Evolutionary conservation across 2,797 vertebrate species (phyloP), one percentile per base, ranked within the genome.

Genomic region (Epinephelus awoara): DNA sequence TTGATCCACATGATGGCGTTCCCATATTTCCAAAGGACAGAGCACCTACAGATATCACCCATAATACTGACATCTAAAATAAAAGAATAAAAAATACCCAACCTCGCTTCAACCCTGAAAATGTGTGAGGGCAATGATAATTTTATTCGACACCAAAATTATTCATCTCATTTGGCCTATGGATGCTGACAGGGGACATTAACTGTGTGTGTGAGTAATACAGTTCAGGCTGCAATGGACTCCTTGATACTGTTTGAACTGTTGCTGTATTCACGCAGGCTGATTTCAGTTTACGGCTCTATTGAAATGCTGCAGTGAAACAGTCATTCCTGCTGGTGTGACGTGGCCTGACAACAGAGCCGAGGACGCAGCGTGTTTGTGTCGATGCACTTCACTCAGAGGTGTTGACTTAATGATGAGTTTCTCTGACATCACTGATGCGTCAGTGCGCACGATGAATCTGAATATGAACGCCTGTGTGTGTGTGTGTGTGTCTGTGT

Each of bases 1-100:
- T 19, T 8, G 2, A 17, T 58, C 89, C 93, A 91, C 89, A 87
- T 2, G 92, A 76, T 87, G 90, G 89, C 3, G 19, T 0, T 74
- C 46, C 27, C 47, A 21, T 65, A 11, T 79, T 65, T 38, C 1
- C 4, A 29, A 67, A 75, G 5, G 1, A 51, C 11, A 49, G 3
- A 64, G 49, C 5, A 21, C 0, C 11, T 4, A 46, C 23, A 40
- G 0, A 1, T 29, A 19, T 59, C 10, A 50, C 1, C 55, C 3
- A 11, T 18, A 13, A 47, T 13, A n/a, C 7, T 50, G 12, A 42
- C 18, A 34, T 5, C 2, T 14, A 55, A 17, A 58, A 67, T 51
- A 0, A 49, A 72, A 61, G 46, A 59, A 15, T 0, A 40, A 21
- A 23, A 59, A 69, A 67, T 10, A 59, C 7, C 34, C 34, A 34